A percentile compares a stretch with the other conserved stretches of the same genome.
These are phyloP conservation scores for Eclectus roratus DNA, from an alignment of 2,113 vertebrate genomes.

Conservation along the genomic window DNA sequence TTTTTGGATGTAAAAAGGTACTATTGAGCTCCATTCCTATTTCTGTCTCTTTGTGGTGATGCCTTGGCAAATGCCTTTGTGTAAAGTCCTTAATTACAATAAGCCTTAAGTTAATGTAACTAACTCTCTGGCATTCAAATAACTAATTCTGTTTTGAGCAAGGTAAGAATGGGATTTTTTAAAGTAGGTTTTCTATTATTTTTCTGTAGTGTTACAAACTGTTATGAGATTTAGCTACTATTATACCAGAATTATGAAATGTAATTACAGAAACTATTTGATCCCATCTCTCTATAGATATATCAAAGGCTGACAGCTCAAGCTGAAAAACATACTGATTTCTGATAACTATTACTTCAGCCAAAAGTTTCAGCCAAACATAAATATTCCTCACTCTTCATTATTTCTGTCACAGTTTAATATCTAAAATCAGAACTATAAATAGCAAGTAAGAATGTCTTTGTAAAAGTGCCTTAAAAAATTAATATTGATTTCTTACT, in stretches of 20 bases:
- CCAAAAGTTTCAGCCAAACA: neutral
- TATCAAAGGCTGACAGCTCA: conserved; percentile 35
- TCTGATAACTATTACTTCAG: conserved; percentile 54
- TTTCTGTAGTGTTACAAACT: neutral
- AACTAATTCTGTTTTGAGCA: neutral
- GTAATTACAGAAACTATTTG: conserved; percentile 53
- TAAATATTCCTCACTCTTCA: conserved; percentile 8
- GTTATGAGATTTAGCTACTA: neutral
- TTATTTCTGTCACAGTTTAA: neutral
- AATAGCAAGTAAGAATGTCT: neutral
- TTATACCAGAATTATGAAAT: conserved; percentile 19
- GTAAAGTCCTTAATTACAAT: neutral
- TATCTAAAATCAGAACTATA: neutral
- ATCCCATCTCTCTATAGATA: neutral
- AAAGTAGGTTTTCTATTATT: neutral
- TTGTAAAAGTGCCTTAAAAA: neutral
- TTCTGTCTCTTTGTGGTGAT: neutral
- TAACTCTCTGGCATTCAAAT: neutral
- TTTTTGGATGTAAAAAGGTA: neutral
- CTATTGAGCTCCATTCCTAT: neutral
- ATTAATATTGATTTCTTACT: neutral
- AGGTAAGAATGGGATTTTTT: neutral
- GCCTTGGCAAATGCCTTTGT: neutral
- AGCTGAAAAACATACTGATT: neutral
- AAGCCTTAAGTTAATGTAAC: neutral